These are phyloP conservation scores for Myzus persicae DNA, from an alignment of 1,140 invertebrate genomes.

Conservation along the genomic window DNA sequence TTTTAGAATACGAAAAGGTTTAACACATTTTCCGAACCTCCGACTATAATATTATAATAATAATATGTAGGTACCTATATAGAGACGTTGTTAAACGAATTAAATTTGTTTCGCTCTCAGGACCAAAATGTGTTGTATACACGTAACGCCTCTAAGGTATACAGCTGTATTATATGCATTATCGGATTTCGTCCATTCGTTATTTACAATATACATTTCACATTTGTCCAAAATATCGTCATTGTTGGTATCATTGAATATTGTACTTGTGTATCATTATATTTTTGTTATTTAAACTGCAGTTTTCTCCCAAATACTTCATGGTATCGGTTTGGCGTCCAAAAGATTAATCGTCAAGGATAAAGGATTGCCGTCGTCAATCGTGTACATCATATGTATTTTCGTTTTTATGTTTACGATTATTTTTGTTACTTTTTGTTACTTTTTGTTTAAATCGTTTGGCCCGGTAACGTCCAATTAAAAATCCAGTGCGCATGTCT, in stretches of 20 bases:
- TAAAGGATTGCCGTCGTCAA: too few species aligned
- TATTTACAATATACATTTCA: background rate
- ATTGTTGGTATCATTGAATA: background rate
- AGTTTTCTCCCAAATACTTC: background rate
- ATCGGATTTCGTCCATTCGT: background rate
- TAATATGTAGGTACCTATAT: background rate
- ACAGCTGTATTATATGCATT: background rate
- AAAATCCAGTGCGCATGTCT: background rate
- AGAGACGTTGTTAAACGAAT: background rate
- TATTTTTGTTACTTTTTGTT: background rate
- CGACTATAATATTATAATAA: background rate
- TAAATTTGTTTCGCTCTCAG: background rate
- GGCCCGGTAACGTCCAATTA: background rate
- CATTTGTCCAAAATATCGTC: background rate
- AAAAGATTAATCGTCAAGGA: too few species aligned
- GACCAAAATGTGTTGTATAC: background rate
- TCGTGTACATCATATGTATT: too few species aligned
- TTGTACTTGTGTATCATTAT: background rate
- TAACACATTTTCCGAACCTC: background rate
- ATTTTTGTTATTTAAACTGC: background rate
- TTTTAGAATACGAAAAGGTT: conserved; percentile 38
- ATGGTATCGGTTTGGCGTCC: too few species aligned
- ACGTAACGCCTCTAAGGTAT: background rate
- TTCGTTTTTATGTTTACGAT: background rate
- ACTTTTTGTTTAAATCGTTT: background rate